Conservation (phyloP, 53 echinoderm and acorn worm genomes). For the Patiria pectinifera region DNA sequence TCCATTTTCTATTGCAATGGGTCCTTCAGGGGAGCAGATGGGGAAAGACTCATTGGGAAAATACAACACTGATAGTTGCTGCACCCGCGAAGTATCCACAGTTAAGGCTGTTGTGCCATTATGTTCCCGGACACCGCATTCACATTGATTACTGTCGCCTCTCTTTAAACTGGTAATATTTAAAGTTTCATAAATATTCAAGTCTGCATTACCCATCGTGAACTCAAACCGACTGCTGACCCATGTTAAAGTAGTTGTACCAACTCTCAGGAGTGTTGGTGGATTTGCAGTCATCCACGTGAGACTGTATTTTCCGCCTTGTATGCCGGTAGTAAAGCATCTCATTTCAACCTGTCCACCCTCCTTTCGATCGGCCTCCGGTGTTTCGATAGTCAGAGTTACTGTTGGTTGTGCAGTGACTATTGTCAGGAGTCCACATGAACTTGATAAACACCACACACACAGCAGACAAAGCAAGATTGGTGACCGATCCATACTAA, state of each 20-base stretch:
- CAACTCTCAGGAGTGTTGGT: not conserved
- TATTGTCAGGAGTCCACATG: not conserved
- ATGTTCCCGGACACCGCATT: not conserved
- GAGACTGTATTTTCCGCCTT: not conserved
- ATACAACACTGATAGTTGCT: conserved; percentile 60
- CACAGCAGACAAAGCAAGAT: not conserved
- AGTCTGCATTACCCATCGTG: not conserved
- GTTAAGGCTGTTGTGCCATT: not conserved
- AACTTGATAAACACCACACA: not conserved
- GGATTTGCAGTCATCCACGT: conserved; percentile 40
- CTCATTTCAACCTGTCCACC: conserved; percentile 25
- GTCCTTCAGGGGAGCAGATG: conserved; percentile 35
- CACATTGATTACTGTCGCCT: conserved; percentile 30
- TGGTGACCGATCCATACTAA: too few species aligned
- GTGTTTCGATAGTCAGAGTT: conserved; percentile 17
- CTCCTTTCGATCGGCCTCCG: conserved; percentile 45
- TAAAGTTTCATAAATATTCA: conserved; percentile 1
- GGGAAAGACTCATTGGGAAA: conserved; percentile 44
- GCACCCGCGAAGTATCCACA: conserved; percentile 14
- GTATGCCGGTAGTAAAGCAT: conserved; percentile 29
- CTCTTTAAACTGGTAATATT: conserved; percentile 12
- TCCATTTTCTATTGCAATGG: conserved; percentile 32
- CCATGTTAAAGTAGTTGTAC: not conserved
- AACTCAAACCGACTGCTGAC: conserved; percentile 7
- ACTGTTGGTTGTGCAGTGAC: conserved; percentile 27